These are phyloP conservation scores for Eustalomyia histrio DNA, from an alignment of 2,888 invertebrate species.

Conservation along the genomic window DNA sequence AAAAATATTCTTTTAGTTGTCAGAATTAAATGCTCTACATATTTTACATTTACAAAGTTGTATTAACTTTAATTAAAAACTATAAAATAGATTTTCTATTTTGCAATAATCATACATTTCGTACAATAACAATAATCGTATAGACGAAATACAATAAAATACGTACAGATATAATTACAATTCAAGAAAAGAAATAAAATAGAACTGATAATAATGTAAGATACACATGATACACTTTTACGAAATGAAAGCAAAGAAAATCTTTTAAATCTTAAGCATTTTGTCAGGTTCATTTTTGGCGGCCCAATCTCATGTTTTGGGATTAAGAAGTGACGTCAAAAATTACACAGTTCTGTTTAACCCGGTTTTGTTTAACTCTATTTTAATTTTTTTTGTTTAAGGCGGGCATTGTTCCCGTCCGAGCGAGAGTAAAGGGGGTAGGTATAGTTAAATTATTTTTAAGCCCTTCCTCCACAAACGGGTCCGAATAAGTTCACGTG, in stretches of 20 bases:
- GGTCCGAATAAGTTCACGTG: no score
- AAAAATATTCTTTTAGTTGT: background rate
- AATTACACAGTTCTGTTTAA: no score
- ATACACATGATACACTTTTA: background rate
- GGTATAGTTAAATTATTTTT: no score
- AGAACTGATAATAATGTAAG: background rate
- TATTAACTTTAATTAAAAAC: slow-evolving; percentile 1
- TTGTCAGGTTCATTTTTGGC: no score
- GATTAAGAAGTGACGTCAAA: no score
- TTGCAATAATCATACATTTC: background rate
- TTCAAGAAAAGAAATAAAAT: background rate
- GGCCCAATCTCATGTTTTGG: no score
- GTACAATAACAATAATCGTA: slow-evolving; percentile 1
- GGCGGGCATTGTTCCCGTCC: no score
- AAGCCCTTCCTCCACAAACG: no score
- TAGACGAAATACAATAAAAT: background rate
- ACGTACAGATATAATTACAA: slow-evolving; percentile 1
- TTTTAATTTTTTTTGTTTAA: no score
- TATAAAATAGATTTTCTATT: background rate
- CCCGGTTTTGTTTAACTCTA: no score
- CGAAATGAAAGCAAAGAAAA: background rate
- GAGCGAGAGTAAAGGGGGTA: no score
- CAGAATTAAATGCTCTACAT: background rate
- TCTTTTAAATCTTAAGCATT: slow-evolving; percentile 1
- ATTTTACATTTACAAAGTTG: background rate